Percentiles rank a stretch among this genome's conserved stretches.
phyloP scores from a whole-genome alignment of 30 jellyfish, hydroid and myxozoan species.

The Pelagia noctiluca region DNA sequence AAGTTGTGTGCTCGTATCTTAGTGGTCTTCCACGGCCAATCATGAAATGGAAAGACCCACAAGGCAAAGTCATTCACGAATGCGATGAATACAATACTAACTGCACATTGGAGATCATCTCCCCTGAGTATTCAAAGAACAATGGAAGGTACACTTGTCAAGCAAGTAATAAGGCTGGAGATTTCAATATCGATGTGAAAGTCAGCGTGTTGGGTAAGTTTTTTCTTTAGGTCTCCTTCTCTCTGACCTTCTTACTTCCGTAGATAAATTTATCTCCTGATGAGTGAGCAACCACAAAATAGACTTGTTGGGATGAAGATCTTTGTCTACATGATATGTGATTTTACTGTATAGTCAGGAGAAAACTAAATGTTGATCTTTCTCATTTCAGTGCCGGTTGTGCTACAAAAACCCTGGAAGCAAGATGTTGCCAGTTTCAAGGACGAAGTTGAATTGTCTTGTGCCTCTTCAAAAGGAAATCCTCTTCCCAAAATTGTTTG shows the following conservation, averaged over 20 bases:
- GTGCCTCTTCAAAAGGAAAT: conserved; percentile 60
- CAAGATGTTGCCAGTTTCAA: conserved; percentile 53
- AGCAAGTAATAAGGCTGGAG: conserved; percentile 40
- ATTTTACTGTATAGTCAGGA: neutral
- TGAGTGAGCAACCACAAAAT: neutral
- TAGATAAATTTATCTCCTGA: neutral
- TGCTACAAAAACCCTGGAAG: conserved; percentile 14
- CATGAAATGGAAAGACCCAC: conserved; percentile 51
- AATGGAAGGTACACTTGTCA: conserved; percentile 60
- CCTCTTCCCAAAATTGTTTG: conserved; percentile 80
- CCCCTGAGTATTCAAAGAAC: neutral
- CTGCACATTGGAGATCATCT: conserved; percentile 9
- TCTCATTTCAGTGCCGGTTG: conserved; percentile 16
- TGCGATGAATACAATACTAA: conserved; percentile 1
- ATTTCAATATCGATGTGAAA: neutral
- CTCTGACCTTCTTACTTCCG: neutral
- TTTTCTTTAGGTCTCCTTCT: neutral
- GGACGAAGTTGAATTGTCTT: conserved; percentile 26
- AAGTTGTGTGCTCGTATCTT: conserved; percentile 38
- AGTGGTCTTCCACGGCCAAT: conserved; percentile 57
- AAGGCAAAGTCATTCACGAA: conserved; percentile 17
- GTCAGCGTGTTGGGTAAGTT: conserved; percentile 38
- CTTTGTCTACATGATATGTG: neutral
- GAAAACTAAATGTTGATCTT: neutral
- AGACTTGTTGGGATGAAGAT: neutral